Conservation (phyloP, 2,797 vertebrate species). For the Choloepus didactylus region DNA sequence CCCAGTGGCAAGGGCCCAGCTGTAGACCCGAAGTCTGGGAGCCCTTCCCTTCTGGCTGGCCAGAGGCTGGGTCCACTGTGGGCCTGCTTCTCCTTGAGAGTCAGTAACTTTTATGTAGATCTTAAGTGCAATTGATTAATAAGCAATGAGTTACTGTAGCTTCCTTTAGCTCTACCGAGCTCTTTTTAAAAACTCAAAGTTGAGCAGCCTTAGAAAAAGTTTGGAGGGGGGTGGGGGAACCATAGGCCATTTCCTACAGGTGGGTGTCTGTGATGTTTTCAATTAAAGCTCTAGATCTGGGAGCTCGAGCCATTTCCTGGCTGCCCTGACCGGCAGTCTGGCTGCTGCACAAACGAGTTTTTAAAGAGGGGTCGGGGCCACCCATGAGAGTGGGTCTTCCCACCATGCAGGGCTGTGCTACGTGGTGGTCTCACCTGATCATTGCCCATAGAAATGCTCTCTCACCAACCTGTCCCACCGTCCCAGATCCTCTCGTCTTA, state of each 20-base stretch:
- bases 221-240: neutral
- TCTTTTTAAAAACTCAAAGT: slow-evolving; percentile 91
- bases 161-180: slow-evolving; percentile 87
- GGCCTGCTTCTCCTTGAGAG: slow-evolving; percentile 64
- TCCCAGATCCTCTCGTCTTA: slow-evolving; percentile 80
- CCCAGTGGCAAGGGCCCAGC: neutral
- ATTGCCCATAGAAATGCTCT: slow-evolving; percentile 89
- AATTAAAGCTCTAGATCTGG: slow-evolving; percentile 67
- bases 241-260: neutral
- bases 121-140: slow-evolving; percentile 92
- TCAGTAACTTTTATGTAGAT: slow-evolving; percentile 81
- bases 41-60: slow-evolving; percentile 62
- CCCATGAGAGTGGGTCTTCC: slow-evolving; percentile 74
- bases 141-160: slow-evolving; percentile 87
- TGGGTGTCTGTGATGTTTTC: slow-evolving; percentile 69
- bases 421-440: slow-evolving; percentile 74
- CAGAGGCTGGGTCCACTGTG: slow-evolving; percentile 37
- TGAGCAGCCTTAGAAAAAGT: slow-evolving; percentile 80
- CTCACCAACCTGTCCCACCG: slow-evolving; percentile 95
- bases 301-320: slow-evolving; percentile 76
- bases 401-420: slow-evolving; percentile 82
- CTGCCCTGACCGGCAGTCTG: slow-evolving; percentile 58
- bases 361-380: slow-evolving; percentile 85
- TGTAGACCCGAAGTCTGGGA: slow-evolving; percentile 43
- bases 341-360: slow-evolving; percentile 84